Evolutionary conservation across 2,888 invertebrate species (phyloP).

Genomic region (Meganola albula): DNA sequence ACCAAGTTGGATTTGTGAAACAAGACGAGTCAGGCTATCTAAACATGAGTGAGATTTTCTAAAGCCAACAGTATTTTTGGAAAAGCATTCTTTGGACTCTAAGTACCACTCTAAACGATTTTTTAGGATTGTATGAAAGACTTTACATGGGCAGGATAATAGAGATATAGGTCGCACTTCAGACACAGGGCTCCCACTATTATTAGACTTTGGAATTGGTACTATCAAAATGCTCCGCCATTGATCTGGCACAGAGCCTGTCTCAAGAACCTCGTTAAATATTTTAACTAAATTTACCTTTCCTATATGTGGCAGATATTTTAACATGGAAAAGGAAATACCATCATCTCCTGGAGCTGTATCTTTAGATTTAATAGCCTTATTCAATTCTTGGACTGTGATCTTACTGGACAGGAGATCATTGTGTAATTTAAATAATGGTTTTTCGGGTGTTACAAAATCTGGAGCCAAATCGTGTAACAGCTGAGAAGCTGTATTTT

Average conservation of each 20-base stretch:
- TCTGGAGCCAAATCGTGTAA: too few species aligned
- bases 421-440: too few species aligned
- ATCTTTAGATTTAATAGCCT: too few species aligned
- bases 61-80: background rate
- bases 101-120: slow-evolving; percentile 2
- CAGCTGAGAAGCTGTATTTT: too few species aligned
- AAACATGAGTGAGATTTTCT: slow-evolving; percentile 3
- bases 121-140: background rate
- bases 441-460: too few species aligned
- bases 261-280: too few species aligned
- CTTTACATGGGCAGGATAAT: slow-evolving; percentile 2
- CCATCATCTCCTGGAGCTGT: too few species aligned
- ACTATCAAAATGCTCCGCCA: background rate
- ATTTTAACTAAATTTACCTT: too few species aligned
- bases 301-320: too few species aligned
- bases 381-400: too few species aligned
- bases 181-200: background rate
- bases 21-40: slow-evolving; percentile 1
- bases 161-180: slow-evolving; percentile 1
- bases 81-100: background rate
- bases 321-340: too few species aligned
- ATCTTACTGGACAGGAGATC: too few species aligned
- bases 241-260: slow-evolving; percentile 1
- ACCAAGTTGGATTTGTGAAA: slow-evolving; percentile 1
- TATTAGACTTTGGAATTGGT: slow-evolving; percentile 4